Evolutionary conservation across 2,113 vertebrate genomes (phyloP), one percentile per base, ranked within the genome.

Genomic region (Glaucomys volans): DNA sequence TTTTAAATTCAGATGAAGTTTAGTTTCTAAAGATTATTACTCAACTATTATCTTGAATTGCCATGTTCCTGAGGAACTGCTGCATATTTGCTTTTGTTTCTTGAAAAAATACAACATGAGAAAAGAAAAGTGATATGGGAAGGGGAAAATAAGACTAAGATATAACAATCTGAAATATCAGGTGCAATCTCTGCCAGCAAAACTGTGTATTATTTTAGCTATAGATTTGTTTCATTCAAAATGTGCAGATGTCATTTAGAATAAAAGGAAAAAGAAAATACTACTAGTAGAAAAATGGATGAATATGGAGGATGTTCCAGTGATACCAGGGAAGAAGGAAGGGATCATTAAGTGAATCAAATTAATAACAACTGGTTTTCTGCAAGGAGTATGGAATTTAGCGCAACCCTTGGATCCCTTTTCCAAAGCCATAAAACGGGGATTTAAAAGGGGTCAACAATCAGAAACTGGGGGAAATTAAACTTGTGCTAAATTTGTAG

Each of bases 1-100:
- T 75, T 94, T 74, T 83, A 92, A 86, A 86, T 87, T 95, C n/a
- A 93, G 42, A 69, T 80, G 83, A 40, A 83, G 72, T 82, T 94
- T 93, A 54, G 44, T 76, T 95, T 91, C 59, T 77, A 42, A 94
- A 71, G 40, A 91, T 64, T 42, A 4, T 59, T 86, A 59, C 20
- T 91, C 22, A 95, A 69, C 32, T 79, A 9, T 50, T 95, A 10
- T 76, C n/a, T 72, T 79, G 79, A 95, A 89, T 76, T 95, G 90
- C 92, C 30, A 90, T 44, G 76, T 76, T 82, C 24, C 24, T 84
- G 11, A 92, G 74, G 20, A 66, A 18, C 26, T 83, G 4, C 1
- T 76, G 24, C n/a, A 59, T 8, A 66, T 69, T 88, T 94, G 18
- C 80, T 71, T 90, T 67, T 4, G 47, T 88, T 59, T 95, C 47